Conservation (phyloP, 2,113 vertebrate genomes). For the Gnathonemus longibarbis region DNA sequence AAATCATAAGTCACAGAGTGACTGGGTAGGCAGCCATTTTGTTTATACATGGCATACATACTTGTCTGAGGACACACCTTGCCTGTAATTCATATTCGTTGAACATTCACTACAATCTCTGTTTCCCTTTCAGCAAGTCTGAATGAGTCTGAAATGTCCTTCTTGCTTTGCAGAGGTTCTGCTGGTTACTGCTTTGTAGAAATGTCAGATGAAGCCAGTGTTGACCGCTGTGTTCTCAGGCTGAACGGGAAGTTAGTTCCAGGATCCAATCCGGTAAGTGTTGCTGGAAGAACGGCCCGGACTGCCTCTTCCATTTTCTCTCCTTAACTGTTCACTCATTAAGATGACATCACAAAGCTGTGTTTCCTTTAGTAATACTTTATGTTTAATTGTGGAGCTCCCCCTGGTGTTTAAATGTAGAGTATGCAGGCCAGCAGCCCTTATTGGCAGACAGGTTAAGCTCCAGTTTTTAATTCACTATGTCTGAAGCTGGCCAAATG, state of each 20-base stretch:
- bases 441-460: slow-evolving; percentile 44
- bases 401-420: slow-evolving; percentile 10
- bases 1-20: slow-evolving; percentile 69
- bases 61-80: not conserved
- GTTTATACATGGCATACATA: not conserved
- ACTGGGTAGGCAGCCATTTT: slow-evolving; percentile 54
- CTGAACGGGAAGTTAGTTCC: slow-evolving; percentile 71
- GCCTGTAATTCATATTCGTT: not conserved
- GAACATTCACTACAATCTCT: not conserved
- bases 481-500: slow-evolving; percentile 69
- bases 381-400: slow-evolving; percentile 3
- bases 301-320: not conserved
- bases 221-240: slow-evolving; percentile 65
- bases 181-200: slow-evolving; percentile 75
- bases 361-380: slow-evolving; percentile 33
- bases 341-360: slow-evolving; percentile 29
- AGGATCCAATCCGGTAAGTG: slow-evolving; percentile 69
- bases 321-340: not conserved
- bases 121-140: not conserved
- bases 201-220: slow-evolving; percentile 65
- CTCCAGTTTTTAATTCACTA: slow-evolving; percentile 55
- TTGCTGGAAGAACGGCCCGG: not conserved
- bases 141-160: not conserved
- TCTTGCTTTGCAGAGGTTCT: slow-evolving; percentile 46
- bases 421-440: slow-evolving; percentile 22